Evolutionary conservation across 1,140 invertebrate genomes (phyloP), one percentile per base, ranked within the genome.

Genomic region (Drosophila equinoxialis): DNA sequence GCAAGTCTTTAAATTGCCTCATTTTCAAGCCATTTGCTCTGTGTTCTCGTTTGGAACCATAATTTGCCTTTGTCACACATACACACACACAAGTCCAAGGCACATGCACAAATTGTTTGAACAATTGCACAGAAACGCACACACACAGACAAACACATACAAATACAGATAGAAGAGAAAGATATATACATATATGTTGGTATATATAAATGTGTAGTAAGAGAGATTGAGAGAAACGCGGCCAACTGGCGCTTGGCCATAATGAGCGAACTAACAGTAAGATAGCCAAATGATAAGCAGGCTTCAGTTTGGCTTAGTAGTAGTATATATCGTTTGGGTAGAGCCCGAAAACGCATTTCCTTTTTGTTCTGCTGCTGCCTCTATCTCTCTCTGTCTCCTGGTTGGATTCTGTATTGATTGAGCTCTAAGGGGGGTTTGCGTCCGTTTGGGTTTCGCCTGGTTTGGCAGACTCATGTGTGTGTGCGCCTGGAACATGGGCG

Each of bases 171-270:
- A 17, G 14, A 48, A 35, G 45, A 23, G 45, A 20, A 51, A 17
- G 14, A 48, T 48, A 48, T 48, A 48, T 20, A 20, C 2, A 48
- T 48, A 11, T 8, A 23, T 23, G 10, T 14, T 6, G 17, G 20
- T 37, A 11, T 37, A 37, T 37, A 11, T 8, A 37, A 11, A 37
- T 37, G 35, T 37, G 20, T n/a, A 37, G 66, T 11, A 68, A 60
- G 30, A 39, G 62, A 33, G 65, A 51, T 51, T 51, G 20, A 23
- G 45, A 51, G 45, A 51, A 74, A 68, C 68, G 83, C 72, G 78
- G 74, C 82, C 79, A 84, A 77, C 77, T 81, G 81, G 74, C 78
- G 77, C 59, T 69, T 39, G 68, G 74, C 65, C 73, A 85, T 85
- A 85, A 78, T 85, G 81, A 69, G 81, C 65, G 70, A 72, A 68